Conservation (phyloP, 1,140 invertebrate genomes). For the Diorhabda carinulata region DNA sequence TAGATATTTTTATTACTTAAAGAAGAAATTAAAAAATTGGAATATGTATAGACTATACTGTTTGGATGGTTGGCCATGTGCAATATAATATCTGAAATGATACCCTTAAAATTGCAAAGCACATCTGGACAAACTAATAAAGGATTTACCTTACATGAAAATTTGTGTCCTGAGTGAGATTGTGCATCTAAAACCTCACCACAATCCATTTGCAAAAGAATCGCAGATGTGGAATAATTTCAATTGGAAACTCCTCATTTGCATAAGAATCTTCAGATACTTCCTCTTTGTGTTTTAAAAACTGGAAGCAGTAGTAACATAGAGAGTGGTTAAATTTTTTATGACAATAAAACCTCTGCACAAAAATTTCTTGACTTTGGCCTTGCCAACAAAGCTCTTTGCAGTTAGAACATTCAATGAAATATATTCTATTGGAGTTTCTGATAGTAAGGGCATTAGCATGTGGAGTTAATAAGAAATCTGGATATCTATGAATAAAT, state of each 20-base stretch:
- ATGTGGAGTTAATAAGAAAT: too few species aligned
- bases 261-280: neutral
- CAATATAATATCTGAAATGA: too few species aligned
- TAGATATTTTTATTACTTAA: neutral
- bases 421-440: neutral
- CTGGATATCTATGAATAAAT: too few species aligned
- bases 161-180: too few species aligned
- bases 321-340: neutral
- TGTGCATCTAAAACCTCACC: neutral
- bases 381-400: constrained; percentile 2
- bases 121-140: too few species aligned
- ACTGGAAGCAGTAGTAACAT: constrained; percentile 2
- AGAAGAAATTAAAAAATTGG: neutral
- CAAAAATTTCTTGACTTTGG: neutral
- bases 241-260: too few species aligned
- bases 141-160: too few species aligned
- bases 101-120: too few species aligned
- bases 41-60: too few species aligned
- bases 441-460: neutral
- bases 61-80: too few species aligned
- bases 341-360: neutral
- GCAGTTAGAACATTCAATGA: neutral
- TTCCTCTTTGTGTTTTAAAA: neutral
- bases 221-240: too few species aligned
- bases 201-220: neutral